Evolutionary conservation across 2,888 invertebrate species (phyloP), one percentile per base, ranked within the genome.

Genomic region (Eristalis intricaria): DNA sequence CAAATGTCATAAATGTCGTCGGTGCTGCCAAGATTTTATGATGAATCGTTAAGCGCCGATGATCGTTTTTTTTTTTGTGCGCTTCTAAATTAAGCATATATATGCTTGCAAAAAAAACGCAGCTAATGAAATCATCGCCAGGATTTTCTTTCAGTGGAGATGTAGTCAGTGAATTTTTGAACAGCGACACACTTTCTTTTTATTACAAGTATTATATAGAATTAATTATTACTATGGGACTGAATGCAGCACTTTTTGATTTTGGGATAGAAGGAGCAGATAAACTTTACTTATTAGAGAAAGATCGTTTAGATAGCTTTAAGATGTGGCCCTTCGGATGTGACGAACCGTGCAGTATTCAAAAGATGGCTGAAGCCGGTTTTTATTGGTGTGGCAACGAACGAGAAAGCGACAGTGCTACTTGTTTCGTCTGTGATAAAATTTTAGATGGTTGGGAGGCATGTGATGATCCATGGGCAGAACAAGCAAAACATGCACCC

Each of bases 381-480:
- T 98, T 98, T 91, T 95, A 95, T 91, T 96, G 95, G 89, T 94
- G 95, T 68, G 96, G 97, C 0, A 95, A 94, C 2, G 91, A 93
- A 40, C 93, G 94, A 0, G 96, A 96, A 86, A 95, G 95, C 0
- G 98, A 98, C 92, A 94, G 96, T 5, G 97, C 95, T 0, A 95
- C 96, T 90, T 98, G 98, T 92, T 97, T 97, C 91, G 94, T 96
- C 1, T 98, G 98, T 91, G 94, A 94, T 1, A 98, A 98, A 92
- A 95, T 96, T 89, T 93, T 98, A 11, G 97, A 98, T 92, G 97
- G 97, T 8, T 98, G 98, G 98, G 97, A 98, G 91, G 93, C 95
- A 0, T 93, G 94, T 4, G 98, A 98, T 91, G 96, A 97, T 91
- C 98, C 98, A 0, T 97, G 97, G 97, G 94, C 93, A 40, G 95